phyloP scores from a whole-genome alignment of 64 coral and sea anemone genomes.

The Hydrozoanthus tunicans region DNA sequence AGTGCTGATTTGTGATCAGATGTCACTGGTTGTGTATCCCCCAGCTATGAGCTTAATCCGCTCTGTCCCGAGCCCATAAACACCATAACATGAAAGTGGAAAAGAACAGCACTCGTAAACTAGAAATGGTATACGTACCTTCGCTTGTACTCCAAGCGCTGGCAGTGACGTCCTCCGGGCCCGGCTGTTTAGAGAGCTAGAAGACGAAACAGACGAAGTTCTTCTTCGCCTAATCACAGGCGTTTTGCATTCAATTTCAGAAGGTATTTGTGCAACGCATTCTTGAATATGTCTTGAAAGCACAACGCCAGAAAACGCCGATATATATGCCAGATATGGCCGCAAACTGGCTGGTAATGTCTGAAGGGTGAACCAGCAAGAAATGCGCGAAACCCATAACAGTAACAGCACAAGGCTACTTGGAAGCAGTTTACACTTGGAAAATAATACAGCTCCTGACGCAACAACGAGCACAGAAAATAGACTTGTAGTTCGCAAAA shows the following conservation, averaged over 20 bases:
- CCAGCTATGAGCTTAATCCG: slow-evolving; percentile 45
- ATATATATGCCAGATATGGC: slow-evolving; percentile 90
- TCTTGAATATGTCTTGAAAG: slow-evolving; percentile 96
- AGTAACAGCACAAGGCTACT: slow-evolving; percentile 73
- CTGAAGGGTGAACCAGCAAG: slow-evolving; percentile 87
- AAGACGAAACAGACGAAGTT: slow-evolving; percentile 85
- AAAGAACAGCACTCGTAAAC: slow-evolving; percentile 62
- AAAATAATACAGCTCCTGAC: slow-evolving; percentile 76
- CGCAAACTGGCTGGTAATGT: slow-evolving; percentile 82
- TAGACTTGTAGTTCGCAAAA: slow-evolving; percentile 84
- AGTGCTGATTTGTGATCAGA: slow-evolving; percentile 63
- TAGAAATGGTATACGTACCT: slow-evolving; percentile 62
- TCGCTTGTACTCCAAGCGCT: slow-evolving; percentile 82
- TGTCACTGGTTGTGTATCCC: slow-evolving; percentile 51
- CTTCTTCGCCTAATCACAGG: slow-evolving; percentile 82
- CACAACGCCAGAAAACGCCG: slow-evolving; percentile 88
- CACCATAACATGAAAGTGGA: slow-evolving; percentile 56
- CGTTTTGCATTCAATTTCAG: slow-evolving; percentile 89
- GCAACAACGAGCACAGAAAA: slow-evolving; percentile 82
- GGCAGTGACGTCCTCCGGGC: slow-evolving; percentile 83
- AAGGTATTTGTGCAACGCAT: slow-evolving; percentile 66
- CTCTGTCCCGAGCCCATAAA: slow-evolving; percentile 55
- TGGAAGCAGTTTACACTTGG: slow-evolving; percentile 80
- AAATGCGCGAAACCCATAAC: slow-evolving; percentile 75
- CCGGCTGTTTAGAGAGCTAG: slow-evolving; percentile 82